Evolutionary conservation across 2,797 vertebrate species (phyloP), one percentile per base, ranked within the genome.

Genomic region (Silurus lanzhouensis): DNA sequence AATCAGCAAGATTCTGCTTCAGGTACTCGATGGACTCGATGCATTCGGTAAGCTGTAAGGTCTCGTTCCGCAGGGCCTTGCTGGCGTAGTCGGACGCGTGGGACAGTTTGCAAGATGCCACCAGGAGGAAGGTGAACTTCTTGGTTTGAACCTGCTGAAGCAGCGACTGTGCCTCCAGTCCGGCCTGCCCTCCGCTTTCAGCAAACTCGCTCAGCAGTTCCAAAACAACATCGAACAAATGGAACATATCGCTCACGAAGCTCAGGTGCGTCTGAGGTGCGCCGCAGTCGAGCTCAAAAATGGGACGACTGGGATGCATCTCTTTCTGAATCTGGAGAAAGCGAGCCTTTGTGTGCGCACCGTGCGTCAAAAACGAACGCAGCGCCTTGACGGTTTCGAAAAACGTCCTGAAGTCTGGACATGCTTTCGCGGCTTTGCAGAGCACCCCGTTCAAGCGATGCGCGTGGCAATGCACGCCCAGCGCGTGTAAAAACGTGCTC

Each of bases 131-230:
- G 0, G 13, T 9, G 46, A 72, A 83, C n/a, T 83, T 83, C 57
- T 72, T 72, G 67, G 81, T 83, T 48, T 83, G 81, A 71, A 83
- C 67, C 46, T 83, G 81, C 68, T 83, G 81, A 46, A 83, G 68
- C 14, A 83, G 38, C 7, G 67, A 83, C 81, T 83, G 81, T 3
- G 81, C 81, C n/a, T 83, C 68, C 1, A 83, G 67, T 60, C 67
- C 81, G 0, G 9, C 27, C 57, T 46, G 55, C 57, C 67, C 81
- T 13, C 68, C 22, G 3, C 57, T 12, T 19, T 83, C 81, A 0
- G 68, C 67, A 9, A 44, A 83, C n/a, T 83, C 81, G 1, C 6
- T 19, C 68, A 83, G 44, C 3, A 6, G 46, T 27, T 83, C 81
- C 81, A 83, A 46, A 46, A 83, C 38, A 1, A 60, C 38, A 25